Percentiles rank a stretch among this genome's conserved stretches.
These are phyloP conservation scores for Patiria pectinifera DNA, from an alignment of 53 echinoderm and acorn worm genomes.

Conservation along the genomic window DNA sequence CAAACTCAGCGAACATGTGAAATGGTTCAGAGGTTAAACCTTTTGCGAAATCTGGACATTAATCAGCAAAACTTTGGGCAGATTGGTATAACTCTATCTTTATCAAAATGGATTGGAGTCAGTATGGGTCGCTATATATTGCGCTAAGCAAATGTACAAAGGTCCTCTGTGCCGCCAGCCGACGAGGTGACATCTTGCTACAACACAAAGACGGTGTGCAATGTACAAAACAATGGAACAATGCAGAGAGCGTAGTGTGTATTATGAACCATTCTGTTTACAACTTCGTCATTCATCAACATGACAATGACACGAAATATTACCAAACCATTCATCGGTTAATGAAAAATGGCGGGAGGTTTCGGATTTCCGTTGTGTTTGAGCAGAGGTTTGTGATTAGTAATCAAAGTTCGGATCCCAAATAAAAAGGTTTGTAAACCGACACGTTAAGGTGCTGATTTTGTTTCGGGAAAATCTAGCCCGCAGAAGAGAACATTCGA, in stretches of 20 bases:
- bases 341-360: not conserved
- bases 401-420: not conserved
- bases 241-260: not conserved
- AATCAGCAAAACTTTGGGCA: not conserved
- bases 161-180: not conserved
- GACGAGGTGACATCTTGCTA: not conserved
- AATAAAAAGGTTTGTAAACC: not conserved
- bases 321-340: not conserved
- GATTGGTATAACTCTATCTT: not conserved
- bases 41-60: not conserved
- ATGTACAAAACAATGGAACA: not conserved
- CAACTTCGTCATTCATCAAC: not conserved
- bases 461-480: not conserved
- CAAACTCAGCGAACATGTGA: too few species aligned
- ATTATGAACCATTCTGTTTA: not conserved
- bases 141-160: slow-evolving; percentile 5
- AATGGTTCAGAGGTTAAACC: not conserved
- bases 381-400: not conserved
- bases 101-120: not conserved
- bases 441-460: not conserved
- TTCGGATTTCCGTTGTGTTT: not conserved
- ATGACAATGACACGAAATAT: not conserved
- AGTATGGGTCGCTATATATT: not conserved
- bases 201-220: not conserved
- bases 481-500: not conserved